Evolutionary conservation across 2,113 vertebrate genomes (phyloP), one percentile per base, ranked within the genome.

Genomic region (Myrmecobius fasciatus): DNA sequence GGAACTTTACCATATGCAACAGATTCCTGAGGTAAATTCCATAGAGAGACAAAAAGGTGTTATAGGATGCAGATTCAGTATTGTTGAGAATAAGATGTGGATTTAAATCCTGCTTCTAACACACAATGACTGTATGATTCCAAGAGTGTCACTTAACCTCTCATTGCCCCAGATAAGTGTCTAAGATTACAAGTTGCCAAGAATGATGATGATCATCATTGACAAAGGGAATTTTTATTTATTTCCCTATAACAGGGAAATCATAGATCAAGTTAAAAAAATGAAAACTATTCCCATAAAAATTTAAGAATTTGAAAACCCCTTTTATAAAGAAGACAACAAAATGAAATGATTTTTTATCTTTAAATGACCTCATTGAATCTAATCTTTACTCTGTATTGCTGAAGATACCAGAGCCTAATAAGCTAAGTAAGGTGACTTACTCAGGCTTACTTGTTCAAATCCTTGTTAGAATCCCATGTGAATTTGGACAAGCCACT

Each of bases 301-400:
- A 94, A 96, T 20, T 60, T 28, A 92, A 52, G 28, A 56, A 92
- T 94, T 52, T 92, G 95, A 56, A 22, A 31, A 10, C 0, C 67
- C 95, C 91, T 92, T 54, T 47, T 75, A 89, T 56, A 90, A 94
- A 53, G 26, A 26, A 49, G 25, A 8, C 88, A 52, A 8, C 83
- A 89, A 92, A 95, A 75, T 83, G 7, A 48, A 46, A 43, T 54
- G 25, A 36, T 67, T 96, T 96, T 56, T 92, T 20, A 26, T 89
- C 60, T 94, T 10, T 91, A 52, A 47, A 83, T 1, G 49, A 51
- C 20, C n/a, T 52, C 92, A 14, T 60, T 60, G 17, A 0, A 89
- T 91, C 49, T 94, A 4, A 91, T 89, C 60, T 95, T 25, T 94
- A 28, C n/a, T 49, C 17, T 93, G 22, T 11, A 47, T 96, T 96